A percentile compares a stretch with the other conserved stretches of the same genome.
These are phyloP conservation scores for Sapayoa aenigma DNA, from an alignment of 2,113 vertebrate genomes.

Conservation along the genomic window DNA sequence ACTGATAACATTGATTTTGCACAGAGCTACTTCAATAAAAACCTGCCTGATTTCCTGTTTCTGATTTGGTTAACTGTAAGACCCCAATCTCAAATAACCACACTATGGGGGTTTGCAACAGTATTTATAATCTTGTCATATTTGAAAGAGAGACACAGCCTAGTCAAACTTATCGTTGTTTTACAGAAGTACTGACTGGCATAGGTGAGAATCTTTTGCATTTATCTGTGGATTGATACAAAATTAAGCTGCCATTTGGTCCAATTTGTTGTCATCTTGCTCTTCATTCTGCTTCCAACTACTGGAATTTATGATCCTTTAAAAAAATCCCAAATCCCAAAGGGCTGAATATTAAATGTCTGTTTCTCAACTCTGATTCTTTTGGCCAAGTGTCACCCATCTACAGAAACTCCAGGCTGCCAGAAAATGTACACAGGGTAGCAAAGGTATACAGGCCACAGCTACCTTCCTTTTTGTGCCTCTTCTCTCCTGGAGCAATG, in stretches of 20 bases:
- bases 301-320: neutral
- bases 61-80: neutral
- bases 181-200: neutral
- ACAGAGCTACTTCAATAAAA: neutral
- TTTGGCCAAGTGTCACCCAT: neutral
- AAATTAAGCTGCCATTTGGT: neutral
- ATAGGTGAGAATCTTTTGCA: neutral
- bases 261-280: neutral
- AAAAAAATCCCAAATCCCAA: neutral
- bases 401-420: neutral
- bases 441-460: neutral
- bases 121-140: neutral
- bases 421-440: neutral
- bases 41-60: neutral
- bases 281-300: neutral
- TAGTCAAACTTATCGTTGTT: neutral
- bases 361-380: neutral
- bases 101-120: neutral
- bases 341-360: neutral
- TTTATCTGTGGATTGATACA: neutral
- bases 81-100: neutral
- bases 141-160: neutral
- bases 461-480: neutral
- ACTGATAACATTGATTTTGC: neutral
- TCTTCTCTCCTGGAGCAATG: neutral